phyloP scores from a whole-genome alignment of 2,888 invertebrate genomes.

The Plutella xylostella region DNA sequence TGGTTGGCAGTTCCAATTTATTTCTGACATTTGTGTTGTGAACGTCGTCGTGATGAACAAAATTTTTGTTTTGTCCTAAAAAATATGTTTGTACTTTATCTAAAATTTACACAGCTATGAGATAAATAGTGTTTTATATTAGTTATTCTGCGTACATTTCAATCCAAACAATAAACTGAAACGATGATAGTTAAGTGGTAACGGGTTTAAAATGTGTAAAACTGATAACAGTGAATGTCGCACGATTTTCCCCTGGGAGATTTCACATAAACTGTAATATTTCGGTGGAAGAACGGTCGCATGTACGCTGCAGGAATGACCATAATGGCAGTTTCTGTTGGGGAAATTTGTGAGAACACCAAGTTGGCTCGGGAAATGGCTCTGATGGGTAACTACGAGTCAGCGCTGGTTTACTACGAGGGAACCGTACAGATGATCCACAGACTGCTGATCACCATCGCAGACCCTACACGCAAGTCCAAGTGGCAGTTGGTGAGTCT shows the following conservation, averaged over 20 bases:
- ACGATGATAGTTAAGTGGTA: too few relatives aligned
- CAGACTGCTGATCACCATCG: conserved; percentile 81
- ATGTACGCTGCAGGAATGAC: conserved; percentile 73
- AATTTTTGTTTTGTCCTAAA: too few relatives aligned
- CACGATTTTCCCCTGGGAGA: conserved; percentile 32
- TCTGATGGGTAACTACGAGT: conserved; percentile 94
- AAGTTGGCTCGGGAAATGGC: conserved; percentile 96
- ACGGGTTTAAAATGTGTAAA: too few relatives aligned
- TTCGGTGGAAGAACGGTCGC: conserved; percentile 47
- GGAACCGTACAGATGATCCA: conserved; percentile 93
- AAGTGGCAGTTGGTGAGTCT: conserved; percentile 88
- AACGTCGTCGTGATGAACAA: too few relatives aligned
- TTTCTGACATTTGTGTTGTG: too few relatives aligned
- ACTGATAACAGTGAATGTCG: conserved; percentile 44
- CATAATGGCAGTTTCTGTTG: conserved; percentile 89
- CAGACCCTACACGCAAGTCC: conserved; percentile 83
- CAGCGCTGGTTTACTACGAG: conserved; percentile 93
- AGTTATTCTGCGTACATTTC: too few relatives aligned
- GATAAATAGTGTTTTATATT: too few relatives aligned
- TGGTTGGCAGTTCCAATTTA: too few relatives aligned
- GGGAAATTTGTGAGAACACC: conserved; percentile 94
- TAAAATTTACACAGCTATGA: too few relatives aligned
- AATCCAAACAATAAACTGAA: too few relatives aligned
- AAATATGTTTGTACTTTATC: too few relatives aligned
- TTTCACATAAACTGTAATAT: conserved; percentile 26